Evolutionary conservation across 2,113 vertebrate genomes (phyloP).

Genomic region (Sciurus niger): DNA sequence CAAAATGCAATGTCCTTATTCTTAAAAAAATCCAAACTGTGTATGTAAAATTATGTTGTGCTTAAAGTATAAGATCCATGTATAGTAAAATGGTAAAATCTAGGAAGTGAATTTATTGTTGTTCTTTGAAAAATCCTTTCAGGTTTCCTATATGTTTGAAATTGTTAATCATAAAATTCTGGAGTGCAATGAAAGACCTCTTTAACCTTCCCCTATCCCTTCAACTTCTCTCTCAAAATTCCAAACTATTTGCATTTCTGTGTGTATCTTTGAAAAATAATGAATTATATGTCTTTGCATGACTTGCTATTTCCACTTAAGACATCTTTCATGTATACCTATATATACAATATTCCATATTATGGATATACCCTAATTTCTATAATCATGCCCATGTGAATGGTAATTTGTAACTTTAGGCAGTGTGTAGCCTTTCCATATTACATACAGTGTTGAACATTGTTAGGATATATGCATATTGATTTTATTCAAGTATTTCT

Average conservation of each 20-base stretch:
- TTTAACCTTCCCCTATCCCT: constrained; percentile 17
- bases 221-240: constrained; percentile 46
- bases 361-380: background rate
- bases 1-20: constrained; percentile 23
- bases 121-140: constrained; percentile 36
- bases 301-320: constrained; percentile 32
- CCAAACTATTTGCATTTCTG: background rate
- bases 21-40: constrained; percentile 43
- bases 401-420: constrained; percentile 19
- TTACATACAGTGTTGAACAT: constrained; percentile 14
- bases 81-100: constrained; percentile 28
- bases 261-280: background rate
- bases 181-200: background rate
- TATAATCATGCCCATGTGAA: constrained; percentile 8
- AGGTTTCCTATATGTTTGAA: constrained; percentile 46
- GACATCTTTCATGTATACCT: constrained; percentile 34
- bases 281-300: background rate
- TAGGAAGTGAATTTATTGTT: constrained; percentile 21
- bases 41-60: constrained; percentile 37
- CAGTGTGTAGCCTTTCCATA: constrained; percentile 8
- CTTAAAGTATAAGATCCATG: constrained; percentile 25
- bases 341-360: background rate
- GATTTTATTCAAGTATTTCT: constrained; percentile 11
- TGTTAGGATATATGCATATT: constrained; percentile 2
- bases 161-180: constrained; percentile 35